Conservation (phyloP, 2,113 vertebrate species). For the Ciconia stormi region DNA sequence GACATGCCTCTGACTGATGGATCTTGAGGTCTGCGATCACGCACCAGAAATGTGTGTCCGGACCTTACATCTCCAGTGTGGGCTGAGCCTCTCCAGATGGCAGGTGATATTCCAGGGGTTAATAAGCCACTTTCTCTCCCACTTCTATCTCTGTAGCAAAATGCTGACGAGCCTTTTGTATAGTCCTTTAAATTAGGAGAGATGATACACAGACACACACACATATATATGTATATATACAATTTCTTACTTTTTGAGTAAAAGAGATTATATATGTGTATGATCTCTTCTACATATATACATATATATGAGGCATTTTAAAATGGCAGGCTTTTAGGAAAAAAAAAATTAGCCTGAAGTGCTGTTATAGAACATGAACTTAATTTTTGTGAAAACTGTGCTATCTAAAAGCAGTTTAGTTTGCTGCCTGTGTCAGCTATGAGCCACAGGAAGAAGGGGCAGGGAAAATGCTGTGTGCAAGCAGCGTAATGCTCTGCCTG, state of each 20-base stretch:
- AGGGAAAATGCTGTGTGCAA: fast-evolving
- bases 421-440: background rate
- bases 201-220: background rate
- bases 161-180: background rate
- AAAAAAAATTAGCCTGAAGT: background rate
- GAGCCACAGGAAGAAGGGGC: background rate
- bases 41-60: background rate
- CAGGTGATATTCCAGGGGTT: background rate
- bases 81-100: background rate
- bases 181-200: background rate
- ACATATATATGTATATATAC: background rate
- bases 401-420: background rate
- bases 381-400: background rate
- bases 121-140: background rate
- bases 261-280: background rate
- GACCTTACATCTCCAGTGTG: background rate
- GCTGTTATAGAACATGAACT: background rate
- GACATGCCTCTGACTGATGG: background rate
- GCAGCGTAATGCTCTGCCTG: background rate
- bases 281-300: background rate
- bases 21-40: background rate
- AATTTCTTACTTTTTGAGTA: background rate
- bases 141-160: background rate
- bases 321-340: background rate
- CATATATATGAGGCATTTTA: background rate